phyloP scores from a whole-genome alignment of 2,113 vertebrate species.

The Leiothrix lutea region DNA sequence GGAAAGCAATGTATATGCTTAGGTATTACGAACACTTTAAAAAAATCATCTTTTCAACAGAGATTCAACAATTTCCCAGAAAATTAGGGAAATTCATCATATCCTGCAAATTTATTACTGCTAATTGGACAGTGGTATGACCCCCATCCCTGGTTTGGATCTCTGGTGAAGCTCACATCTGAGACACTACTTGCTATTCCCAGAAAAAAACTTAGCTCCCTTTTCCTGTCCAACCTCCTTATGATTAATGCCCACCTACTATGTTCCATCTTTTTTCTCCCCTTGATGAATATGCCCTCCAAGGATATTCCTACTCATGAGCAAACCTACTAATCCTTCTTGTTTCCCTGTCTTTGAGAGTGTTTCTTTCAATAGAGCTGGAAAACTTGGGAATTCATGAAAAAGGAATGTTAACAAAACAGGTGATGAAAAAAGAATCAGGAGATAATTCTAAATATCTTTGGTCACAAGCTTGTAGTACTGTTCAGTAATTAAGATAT shows the following conservation, averaged over 20 bases:
- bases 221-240: background rate
- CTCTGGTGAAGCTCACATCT: background rate
- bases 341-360: background rate
- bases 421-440: background rate
- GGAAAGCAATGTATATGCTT: background rate
- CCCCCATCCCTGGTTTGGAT: background rate
- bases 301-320: background rate
- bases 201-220: background rate
- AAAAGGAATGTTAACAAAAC: background rate
- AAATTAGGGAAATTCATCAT: background rate
- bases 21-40: background rate
- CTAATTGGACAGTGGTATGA: fast-evolving
- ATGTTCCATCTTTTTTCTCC: background rate
- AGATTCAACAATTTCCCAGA: background rate
- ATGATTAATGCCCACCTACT: background rate
- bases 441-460: background rate
- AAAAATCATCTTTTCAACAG: background rate
- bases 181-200: background rate
- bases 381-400: background rate
- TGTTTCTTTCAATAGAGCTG: background rate
- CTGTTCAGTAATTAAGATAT: background rate
- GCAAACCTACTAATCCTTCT: background rate
- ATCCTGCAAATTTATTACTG: background rate
- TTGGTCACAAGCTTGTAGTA: background rate
- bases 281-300: background rate